Evolutionary conservation across 2,113 vertebrate species (phyloP).

Genomic region (Orcinus orca): DNA sequence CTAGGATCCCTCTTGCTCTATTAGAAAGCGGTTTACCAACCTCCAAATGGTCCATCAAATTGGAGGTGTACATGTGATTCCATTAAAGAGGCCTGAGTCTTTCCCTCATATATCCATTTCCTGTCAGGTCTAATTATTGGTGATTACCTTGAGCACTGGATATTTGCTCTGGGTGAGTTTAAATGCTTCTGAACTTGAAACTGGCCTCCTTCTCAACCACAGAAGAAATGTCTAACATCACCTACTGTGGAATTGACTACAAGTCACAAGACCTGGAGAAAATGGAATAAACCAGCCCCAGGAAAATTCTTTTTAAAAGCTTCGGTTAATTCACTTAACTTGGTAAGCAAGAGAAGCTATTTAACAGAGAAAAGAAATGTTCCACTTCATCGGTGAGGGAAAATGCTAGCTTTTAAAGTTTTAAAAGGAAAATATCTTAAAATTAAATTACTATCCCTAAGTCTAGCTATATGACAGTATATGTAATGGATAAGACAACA

Average conservation of each 20-base stretch:
- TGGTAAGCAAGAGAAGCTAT: slow-evolving; percentile 31
- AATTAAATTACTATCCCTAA: background rate
- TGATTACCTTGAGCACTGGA: background rate
- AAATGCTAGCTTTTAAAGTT: background rate
- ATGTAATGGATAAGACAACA: background rate
- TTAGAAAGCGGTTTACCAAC: background rate
- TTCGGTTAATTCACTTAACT: background rate
- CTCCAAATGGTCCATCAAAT: background rate
- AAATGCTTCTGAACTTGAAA: background rate
- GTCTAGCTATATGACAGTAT: background rate
- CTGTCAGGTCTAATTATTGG: background rate
- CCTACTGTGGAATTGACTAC: background rate
- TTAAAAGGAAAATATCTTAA: background rate
- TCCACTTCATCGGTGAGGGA: background rate
- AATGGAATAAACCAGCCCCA: background rate
- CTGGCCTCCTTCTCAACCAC: background rate
- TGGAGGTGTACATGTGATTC: background rate
- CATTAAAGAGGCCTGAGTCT: background rate
- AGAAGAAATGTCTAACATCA: background rate
- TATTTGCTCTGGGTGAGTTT: background rate
- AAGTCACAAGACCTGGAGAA: background rate
- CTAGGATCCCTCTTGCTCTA: background rate
- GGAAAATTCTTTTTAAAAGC: slow-evolving; percentile 21
- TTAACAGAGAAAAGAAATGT: slow-evolving; percentile 18
- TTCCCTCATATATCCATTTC: background rate